Conservation (phyloP, 1,140 invertebrate species). For the Halictus rubicundus region DNA sequence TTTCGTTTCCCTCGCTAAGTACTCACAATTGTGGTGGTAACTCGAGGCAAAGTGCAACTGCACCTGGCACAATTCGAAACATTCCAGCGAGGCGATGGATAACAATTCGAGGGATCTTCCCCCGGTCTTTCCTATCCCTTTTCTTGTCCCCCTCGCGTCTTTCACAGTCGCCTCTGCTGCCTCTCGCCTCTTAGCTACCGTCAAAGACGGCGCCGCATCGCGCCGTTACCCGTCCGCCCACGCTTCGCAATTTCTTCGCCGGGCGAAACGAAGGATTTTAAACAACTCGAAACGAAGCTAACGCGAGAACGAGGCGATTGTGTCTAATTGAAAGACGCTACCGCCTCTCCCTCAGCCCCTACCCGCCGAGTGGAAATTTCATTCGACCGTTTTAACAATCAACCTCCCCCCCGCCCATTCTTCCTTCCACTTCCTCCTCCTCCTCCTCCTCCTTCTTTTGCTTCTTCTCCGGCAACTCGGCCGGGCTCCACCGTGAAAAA, state of each 20-base stretch:
- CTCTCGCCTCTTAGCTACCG: neutral
- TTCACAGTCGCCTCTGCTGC: neutral
- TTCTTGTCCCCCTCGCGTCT: neutral
- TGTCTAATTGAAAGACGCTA: constrained; percentile 48
- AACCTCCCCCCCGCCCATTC: too few relatives aligned
- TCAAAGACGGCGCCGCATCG: neutral
- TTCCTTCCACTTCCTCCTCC: too few relatives aligned
- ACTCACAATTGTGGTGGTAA: constrained; percentile 48
- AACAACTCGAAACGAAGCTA: constrained; percentile 32
- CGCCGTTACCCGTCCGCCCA: neutral
- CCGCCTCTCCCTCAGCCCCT: neutral
- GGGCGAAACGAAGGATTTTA: constrained; percentile 38
- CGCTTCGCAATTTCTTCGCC: neutral
- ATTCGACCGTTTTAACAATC: constrained; percentile 50
- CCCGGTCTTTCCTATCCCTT: neutral
- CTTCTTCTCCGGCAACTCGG: neutral
- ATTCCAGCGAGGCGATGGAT: neutral
- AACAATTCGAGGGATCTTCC: constrained; percentile 22
- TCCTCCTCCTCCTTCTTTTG: too few relatives aligned
- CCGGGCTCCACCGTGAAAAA: constrained; percentile 13
- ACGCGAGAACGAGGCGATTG: constrained; percentile 42
- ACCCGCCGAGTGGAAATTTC: constrained; percentile 37
- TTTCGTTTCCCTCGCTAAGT: constrained; percentile 30
- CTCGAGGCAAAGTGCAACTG: constrained; percentile 41
- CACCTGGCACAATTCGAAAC: constrained; percentile 4